Evolutionary conservation across 2,113 vertebrate species (phyloP).

Genomic region (Solenodon paradoxus): DNA sequence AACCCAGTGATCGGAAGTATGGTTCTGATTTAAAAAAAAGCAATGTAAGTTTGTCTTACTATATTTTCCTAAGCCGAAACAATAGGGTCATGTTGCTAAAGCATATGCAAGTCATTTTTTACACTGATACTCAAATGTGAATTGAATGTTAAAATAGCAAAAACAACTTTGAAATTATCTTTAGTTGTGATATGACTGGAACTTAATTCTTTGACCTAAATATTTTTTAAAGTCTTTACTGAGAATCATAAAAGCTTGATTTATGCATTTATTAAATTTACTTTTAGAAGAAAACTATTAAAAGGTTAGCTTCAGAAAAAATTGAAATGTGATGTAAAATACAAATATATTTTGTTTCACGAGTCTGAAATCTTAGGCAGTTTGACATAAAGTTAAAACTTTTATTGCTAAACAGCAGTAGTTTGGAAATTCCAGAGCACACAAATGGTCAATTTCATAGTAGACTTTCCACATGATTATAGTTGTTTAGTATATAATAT

Average conservation of each 20-base stretch:
- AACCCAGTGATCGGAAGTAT: background rate
- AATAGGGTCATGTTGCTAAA: background rate
- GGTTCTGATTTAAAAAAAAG: background rate
- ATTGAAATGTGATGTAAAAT: background rate
- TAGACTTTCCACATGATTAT: background rate
- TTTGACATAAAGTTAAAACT: background rate
- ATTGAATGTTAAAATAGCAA: background rate
- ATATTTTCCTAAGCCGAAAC: background rate
- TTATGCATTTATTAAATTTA: conserved; percentile 4
- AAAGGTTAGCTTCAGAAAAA: background rate
- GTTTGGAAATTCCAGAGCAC: background rate
- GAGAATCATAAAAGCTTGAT: background rate
- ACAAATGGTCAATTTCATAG: background rate
- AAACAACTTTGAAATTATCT: conserved; percentile 35
- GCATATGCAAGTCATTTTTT: conserved; percentile 14
- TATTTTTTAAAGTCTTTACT: background rate
- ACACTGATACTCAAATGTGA: background rate
- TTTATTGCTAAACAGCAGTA: background rate
- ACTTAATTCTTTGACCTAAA: background rate
- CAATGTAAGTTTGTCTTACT: background rate
- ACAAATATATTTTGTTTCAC: background rate
- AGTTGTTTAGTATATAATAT: background rate
- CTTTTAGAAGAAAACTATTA: background rate
- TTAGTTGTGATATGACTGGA: background rate
- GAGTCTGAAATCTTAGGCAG: background rate